Base-by-base conservation (phyloP, 2,797 vertebrate genomes). In the Mastacembelus armatus region DNA sequence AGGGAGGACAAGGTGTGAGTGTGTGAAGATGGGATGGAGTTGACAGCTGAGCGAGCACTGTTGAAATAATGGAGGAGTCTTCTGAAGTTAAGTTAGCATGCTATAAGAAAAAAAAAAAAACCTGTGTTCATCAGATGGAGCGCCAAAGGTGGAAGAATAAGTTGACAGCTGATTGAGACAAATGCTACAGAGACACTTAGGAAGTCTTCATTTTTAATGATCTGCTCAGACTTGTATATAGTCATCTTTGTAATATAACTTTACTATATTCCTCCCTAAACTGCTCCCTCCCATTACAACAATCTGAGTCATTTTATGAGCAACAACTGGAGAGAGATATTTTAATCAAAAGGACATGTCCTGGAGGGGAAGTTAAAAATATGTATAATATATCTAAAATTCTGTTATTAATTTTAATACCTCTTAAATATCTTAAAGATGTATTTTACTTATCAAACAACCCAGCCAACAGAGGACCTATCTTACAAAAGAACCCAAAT, bases 341-440 rank as follows among this genome's bases (percentile, higher is more conserved):
- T 88, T 84, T 77, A 89, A 90, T 89, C 77, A 87, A 85, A 89
- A 86, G 64, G 66, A 88, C 56, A 83, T 78, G 77, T 90, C 83
- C 75, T 75, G 35, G 55, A 71, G 71, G 77, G 48, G 71, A 77
- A 69, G 66, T 78, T 72, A 71, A 72, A 80, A 81, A 64, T 65
- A 74, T 84, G 56, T 71, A 83, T 78, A 71, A 87, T 88, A 78
- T 68, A 88, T 89, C 78, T 80, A 47, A 86, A 48, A 71, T 68
- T 80, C 68, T 85, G 74, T 75, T 85, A 88, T 91, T 83, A 74
- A 87, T 89, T 89, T 85, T 78, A 85, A 91, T 74, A 80, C 47
- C 66, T 81, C 60, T 85, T 87, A 85, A 90, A 91, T 89, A 89
- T 90, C 81, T 89, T 79, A 90, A 85, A 87, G 79, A 88, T 85